phyloP scores from a whole-genome alignment of 1,140 invertebrate species.

The Drosophila arawakana region DNA sequence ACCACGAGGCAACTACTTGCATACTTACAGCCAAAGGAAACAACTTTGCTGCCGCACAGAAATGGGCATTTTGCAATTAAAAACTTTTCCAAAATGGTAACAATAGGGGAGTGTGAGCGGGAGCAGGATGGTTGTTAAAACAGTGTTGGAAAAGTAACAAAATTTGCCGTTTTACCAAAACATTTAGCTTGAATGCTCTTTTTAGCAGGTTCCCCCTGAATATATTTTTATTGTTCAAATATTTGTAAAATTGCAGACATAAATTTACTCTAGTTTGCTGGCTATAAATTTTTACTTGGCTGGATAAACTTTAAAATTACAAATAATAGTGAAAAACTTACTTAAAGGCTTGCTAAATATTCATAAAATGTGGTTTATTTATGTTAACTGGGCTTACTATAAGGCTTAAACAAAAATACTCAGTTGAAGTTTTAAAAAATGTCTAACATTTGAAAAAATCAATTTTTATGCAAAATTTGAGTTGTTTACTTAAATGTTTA shows the following conservation, averaged over 20 bases:
- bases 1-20: constrained; percentile 32
- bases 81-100: constrained; percentile 54
- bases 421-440: no score
- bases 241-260: no score
- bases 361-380: no score
- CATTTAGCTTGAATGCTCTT: constrained; percentile 31
- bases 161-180: constrained; percentile 1
- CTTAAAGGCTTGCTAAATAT: background rate
- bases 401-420: no score
- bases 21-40: background rate
- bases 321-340: constrained; percentile 1
- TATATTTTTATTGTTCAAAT: background rate
- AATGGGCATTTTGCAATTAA: constrained; percentile 70
- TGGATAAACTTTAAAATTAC: background rate
- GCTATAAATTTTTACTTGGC: background rate
- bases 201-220: background rate
- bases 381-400: no score
- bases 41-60: constrained; percentile 21
- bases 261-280: background rate
- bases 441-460: no score
- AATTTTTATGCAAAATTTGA: no score
- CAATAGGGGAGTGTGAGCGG: background rate
- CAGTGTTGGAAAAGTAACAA: constrained; percentile 21
- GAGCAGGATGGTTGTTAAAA: constrained; percentile 17
- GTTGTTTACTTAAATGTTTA: no score